Conservation (phyloP, 2,888 invertebrate genomes). For the Xestia ashworthii region DNA sequence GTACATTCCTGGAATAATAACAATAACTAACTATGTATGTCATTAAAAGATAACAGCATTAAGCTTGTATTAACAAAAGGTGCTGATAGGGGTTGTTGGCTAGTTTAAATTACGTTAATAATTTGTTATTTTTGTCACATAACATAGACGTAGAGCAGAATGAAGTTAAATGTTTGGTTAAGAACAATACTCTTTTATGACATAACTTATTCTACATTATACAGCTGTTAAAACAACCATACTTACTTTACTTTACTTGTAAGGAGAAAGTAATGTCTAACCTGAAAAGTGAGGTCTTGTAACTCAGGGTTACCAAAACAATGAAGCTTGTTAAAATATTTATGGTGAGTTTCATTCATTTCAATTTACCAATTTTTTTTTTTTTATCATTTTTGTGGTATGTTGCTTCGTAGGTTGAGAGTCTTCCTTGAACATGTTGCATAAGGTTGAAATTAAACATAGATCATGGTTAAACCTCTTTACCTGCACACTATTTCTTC, state of each 20-base stretch:
- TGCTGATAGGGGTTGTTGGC: neutral
- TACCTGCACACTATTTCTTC: slow-evolving; percentile 92
- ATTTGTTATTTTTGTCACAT: neutral
- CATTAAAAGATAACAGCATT: neutral
- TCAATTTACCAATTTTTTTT: neutral
- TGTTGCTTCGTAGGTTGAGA: neutral
- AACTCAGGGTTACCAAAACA: neutral
- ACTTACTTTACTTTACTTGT: neutral
- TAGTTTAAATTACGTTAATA: neutral
- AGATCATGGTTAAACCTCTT: neutral
- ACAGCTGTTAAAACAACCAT: slow-evolving; percentile 16
- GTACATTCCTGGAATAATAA: neutral
- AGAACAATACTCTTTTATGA: neutral
- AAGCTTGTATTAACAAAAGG: neutral
- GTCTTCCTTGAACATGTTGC: neutral
- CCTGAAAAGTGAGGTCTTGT: neutral
- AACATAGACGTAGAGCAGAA: neutral
- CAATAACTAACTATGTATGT: neutral
- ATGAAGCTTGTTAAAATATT: neutral
- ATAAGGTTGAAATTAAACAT: neutral
- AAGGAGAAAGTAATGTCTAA: neutral
- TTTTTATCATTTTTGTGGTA: neutral
- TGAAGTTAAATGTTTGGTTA: neutral
- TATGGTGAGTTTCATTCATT: neutral
- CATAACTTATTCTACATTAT: neutral